Conservation (phyloP, 2,113 vertebrate genomes). For the Phrynosoma blainvillii region DNA sequence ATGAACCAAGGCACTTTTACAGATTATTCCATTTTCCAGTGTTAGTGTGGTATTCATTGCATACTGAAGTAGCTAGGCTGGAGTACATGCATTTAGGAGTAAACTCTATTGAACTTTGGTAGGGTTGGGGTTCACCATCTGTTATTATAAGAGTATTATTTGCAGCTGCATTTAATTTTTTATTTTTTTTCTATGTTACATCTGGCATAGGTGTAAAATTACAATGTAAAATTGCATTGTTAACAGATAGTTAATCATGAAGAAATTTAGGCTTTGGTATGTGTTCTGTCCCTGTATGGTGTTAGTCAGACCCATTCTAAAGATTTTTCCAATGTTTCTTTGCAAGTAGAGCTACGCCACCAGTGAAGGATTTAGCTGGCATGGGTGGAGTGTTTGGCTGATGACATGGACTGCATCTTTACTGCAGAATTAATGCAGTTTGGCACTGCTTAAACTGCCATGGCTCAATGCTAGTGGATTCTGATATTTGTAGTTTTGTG, state of each 20-base stretch:
- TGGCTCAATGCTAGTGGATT: too few relatives aligned
- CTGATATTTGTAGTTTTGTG: too few relatives aligned
- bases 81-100: too few relatives aligned
- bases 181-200: neutral
- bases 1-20: too few relatives aligned
- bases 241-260: neutral
- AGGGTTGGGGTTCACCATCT: too few relatives aligned
- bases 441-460: too few relatives aligned
- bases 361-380: neutral
- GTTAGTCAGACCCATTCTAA: neutral
- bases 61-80: too few relatives aligned
- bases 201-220: neutral
- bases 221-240: neutral
- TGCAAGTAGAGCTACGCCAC: neutral
- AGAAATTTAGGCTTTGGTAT: neutral
- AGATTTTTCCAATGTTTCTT: neutral
- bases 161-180: neutral
- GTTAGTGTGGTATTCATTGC: too few relatives aligned
- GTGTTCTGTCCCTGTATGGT: neutral
- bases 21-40: too few relatives aligned
- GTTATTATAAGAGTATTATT: neutral
- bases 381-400: neutral
- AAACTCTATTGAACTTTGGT: too few relatives aligned
- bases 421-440: too few relatives aligned
- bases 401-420: too few relatives aligned